Evolutionary conservation across 2,888 invertebrate genomes (phyloP).

Genomic region (Folsomia candida): DNA sequence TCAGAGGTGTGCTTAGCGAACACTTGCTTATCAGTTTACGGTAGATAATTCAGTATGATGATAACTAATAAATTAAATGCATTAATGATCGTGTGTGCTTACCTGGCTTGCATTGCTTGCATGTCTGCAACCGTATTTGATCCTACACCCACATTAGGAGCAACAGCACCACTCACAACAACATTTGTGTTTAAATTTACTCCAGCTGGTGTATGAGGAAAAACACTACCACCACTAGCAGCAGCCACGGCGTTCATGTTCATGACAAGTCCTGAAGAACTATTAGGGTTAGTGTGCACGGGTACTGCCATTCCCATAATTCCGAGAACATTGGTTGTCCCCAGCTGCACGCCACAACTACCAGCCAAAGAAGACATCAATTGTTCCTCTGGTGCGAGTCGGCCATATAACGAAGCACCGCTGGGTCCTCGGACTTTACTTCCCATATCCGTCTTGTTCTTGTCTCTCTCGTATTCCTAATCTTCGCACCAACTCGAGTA

Average conservation of each 20-base stretch:
- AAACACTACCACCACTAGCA: conserved; percentile 42
- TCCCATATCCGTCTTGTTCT: conserved; percentile 12
- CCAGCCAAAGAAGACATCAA: conserved; percentile 57
- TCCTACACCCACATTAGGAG: conserved; percentile 57
- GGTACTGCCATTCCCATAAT: conserved; percentile 50
- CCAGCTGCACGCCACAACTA: conserved; percentile 50
- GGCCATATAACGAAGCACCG: conserved; percentile 76
- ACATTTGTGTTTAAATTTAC: conserved; percentile 43
- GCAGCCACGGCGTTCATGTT: conserved; percentile 41
- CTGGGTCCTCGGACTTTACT: conserved; percentile 39
- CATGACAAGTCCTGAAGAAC: conserved; percentile 36
- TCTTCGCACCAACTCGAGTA: background rate
- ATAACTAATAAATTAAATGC: background rate
- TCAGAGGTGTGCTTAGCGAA: no score
- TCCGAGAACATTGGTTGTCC: conserved; percentile 47
- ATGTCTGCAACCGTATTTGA: conserved; percentile 55
- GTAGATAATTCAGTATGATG: no score
- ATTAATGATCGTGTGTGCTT: background rate
- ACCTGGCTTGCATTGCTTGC: conserved; percentile 42
- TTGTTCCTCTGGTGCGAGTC: conserved; percentile 86
- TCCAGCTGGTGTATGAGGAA: conserved; percentile 33
- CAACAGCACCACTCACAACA: conserved; percentile 54
- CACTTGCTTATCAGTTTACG: no score
- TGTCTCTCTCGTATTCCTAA: background rate
- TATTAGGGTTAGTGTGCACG: conserved; percentile 44